Evolutionary conservation across 2,113 vertebrate genomes (phyloP), one percentile per base, ranked within the genome.

Genomic region (Penelope pileata): DNA sequence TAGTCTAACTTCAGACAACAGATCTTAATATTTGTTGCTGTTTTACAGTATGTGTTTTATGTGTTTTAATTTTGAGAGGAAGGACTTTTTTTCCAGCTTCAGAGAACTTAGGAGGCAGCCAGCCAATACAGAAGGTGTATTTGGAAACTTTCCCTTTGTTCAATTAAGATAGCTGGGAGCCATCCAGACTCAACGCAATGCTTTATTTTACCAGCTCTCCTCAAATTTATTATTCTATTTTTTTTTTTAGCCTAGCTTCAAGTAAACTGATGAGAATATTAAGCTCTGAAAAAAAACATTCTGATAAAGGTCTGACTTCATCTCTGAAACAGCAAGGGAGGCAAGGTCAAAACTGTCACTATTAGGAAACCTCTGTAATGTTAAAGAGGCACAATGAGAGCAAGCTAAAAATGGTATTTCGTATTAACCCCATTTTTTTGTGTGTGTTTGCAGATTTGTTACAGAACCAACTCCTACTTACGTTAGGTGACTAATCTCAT

Each of bases 111-210:
- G 67, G 80, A 82, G 88, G 80, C 75, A 90, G 66, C n/a, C 50
- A 36, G 86, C 78, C 86, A 92, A 67, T 54, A 82, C 11, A 87
- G 73, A 94, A 96, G 67, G 67, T 96, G 59, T 86, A 77, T 91
- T 96, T 97, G 90, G 93, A 96, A 94, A 42, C 59, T 70, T 94
- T 96, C 91, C 89, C 60, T 96, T 94, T 91, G 81, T 96, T 94
- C 93, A 96, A 88, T 96, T 96, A 96, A 93, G 74, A 93, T 38
- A 70, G 91, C 80, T 94, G 91, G 75, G 77, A 87, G 78, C 62
- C 88, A 88, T 94, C 92, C 85, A 94, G 67, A 91, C 64, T 64
- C 90, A 91, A 51, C 80, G 53, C 38, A 79, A 27, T 45, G 50
- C 75, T 88, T 96, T 69, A 72, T 90, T 83, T 96, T 93, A 93